Evolutionary conservation across 2,888 invertebrate genomes (phyloP), one percentile per base, ranked within the genome.

Genomic region (Eupithecia pulchellata): DNA sequence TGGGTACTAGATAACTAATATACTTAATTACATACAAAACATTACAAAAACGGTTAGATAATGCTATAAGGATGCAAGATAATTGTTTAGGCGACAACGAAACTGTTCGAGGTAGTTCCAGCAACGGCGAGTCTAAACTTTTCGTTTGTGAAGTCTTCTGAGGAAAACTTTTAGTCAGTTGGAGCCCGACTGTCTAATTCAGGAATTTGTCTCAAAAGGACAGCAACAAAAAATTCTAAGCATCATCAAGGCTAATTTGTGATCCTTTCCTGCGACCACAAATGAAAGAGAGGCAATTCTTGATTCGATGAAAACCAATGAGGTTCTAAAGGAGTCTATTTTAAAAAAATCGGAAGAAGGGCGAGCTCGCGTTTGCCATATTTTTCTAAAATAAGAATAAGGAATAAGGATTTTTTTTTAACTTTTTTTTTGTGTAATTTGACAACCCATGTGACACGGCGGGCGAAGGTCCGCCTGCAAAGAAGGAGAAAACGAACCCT

Each of bases 111-210:
- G 42, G 20, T 52, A 13, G 25, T 52, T 52, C 13, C 25, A 11
- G 25, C 25, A 52, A 25, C 4, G 25, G 25, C 52, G 13, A 52
- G 52, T 52, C 25, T 25, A 25, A 52, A 25, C 20, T 52, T 25
- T 52, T 52, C 52, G 52, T 25, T 52, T 52, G 52, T 47, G 47
- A 11, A 20, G 47, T 52, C 52, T 52, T 52, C 52, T 25, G 52
- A 52, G 52, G 52, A 9, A 52, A 52, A 52, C 20, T 47, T 25
- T 52, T 11, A 25, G 25, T 52, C 11, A 25, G 52, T 47, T n/a
- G n/a, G n/a, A 11, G 20, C 25, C 25, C 11, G 25, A 9, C 52
- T 52, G 52, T 25, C 4, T 9, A 1, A 52, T 25, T 52, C 25
- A 25, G 52, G 25, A 34, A 52, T 52, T 52, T 52, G 13, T 25